A percentile compares a stretch with the other conserved stretches of the same genome.
Conservation (phyloP, 2,888 invertebrate genomes). For the Cheilosia variabilis region DNA sequence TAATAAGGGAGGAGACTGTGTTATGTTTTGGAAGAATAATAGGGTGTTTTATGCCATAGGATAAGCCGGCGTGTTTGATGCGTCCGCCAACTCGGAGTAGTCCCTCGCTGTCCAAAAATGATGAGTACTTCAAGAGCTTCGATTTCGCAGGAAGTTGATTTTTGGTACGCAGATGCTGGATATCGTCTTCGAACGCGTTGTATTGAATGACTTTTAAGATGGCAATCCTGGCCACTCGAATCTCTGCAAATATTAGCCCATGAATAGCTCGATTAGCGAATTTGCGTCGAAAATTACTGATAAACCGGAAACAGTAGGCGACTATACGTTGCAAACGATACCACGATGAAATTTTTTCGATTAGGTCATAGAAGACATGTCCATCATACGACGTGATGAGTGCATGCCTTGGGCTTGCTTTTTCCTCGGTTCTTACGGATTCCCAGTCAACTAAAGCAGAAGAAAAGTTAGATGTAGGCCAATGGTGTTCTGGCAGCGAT, state of each 20-base stretch:
- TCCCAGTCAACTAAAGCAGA: neutral
- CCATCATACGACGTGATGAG: neutral
- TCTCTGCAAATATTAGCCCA: too few relatives aligned
- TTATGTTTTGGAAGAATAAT: neutral
- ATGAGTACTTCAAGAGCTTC: neutral
- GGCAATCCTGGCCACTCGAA: too few relatives aligned
- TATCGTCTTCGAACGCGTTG: too few relatives aligned
- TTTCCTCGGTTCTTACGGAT: neutral
- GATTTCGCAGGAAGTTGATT: slow-evolving; percentile 1
- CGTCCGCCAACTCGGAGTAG: neutral
- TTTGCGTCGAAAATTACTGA: too few relatives aligned
- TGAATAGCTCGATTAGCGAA: too few relatives aligned
- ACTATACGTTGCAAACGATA: too few relatives aligned
- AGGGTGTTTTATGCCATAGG: slow-evolving; percentile 3
- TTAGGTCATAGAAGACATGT: neutral
- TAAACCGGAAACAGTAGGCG: too few relatives aligned
- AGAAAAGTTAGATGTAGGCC: neutral
- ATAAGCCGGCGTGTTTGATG: neutral
- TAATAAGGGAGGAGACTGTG: neutral
- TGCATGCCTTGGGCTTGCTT: neutral
- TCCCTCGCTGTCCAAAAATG: slow-evolving; percentile 7
- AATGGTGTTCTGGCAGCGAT: neutral
- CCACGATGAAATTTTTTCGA: too few relatives aligned
- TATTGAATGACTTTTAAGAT: too few relatives aligned
- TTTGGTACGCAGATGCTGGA: neutral